Percentiles rank a stretch among this genome's conserved stretches.
Evolutionary conservation across 2,888 invertebrate species (phyloP).

Genomic region (Endomychus coccineus): DNA sequence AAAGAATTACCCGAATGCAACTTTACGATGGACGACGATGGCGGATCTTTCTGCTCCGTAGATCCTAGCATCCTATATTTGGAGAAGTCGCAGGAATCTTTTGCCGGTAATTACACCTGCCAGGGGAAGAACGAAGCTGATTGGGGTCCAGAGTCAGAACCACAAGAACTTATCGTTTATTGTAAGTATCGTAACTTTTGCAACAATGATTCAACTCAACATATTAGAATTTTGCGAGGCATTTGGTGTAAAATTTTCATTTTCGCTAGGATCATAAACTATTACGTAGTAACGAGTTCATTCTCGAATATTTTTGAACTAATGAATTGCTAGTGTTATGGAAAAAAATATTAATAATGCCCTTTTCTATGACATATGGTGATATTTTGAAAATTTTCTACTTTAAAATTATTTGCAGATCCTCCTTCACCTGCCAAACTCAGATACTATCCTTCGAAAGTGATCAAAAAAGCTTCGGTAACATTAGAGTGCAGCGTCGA

Average conservation of each 20-base stretch:
- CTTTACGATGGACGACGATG: conserved; percentile 41
- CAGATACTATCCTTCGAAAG: conserved; percentile 63
- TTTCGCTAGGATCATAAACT: too few relatives aligned
- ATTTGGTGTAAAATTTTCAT: too few relatives aligned
- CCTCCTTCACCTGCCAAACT: conserved; percentile 79
- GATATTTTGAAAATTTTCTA: conserved; percentile 7
- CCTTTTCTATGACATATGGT: background rate
- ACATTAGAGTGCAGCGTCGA: conserved; percentile 78
- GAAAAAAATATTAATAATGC: too few relatives aligned
- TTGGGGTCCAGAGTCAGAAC: conserved; percentile 74
- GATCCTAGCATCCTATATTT: conserved; percentile 80
- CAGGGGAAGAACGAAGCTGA: conserved; percentile 83
- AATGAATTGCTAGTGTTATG: too few relatives aligned
- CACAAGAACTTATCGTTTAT: conserved; percentile 71
- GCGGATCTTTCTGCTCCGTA: conserved; percentile 62
- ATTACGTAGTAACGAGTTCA: too few relatives aligned
- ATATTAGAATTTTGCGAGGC: too few relatives aligned
- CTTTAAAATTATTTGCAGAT: conserved; percentile 52
- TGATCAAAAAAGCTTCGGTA: conserved; percentile 75
- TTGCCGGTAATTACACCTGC: conserved; percentile 92
- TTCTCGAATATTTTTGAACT: too few relatives aligned
- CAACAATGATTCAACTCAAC: background rate
- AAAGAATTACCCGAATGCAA: conserved; percentile 81
- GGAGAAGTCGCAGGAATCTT: conserved; percentile 77
- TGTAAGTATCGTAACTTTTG: conserved; percentile 51